Base-by-base conservation (phyloP, 2,113 vertebrate species). In the Raja brachyura region DNA sequence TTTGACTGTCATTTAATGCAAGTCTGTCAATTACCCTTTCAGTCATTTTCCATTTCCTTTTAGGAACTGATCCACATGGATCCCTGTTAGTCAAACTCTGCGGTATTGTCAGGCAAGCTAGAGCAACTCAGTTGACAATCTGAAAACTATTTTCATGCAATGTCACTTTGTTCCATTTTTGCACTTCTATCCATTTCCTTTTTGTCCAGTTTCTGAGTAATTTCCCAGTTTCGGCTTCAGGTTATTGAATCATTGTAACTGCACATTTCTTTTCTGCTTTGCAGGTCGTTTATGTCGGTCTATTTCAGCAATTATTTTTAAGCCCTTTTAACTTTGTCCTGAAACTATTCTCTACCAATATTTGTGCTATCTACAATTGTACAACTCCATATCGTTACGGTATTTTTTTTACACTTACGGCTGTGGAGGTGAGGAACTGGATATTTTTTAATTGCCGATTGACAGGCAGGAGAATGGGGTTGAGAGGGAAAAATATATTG, bases 1-100 rank as follows among this genome's bases (percentile, higher is more conserved):
- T 92, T 92, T 92, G 20, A 73, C 68, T 92, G 90, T 70, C 66
- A 90, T 56, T 68, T 90, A 90, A 90, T 90, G 86, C 31, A 90
- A 90, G 66, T 73, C n/a, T 90, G 88, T 92, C 88, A 92, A 73
- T 73, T 92, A 92, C 39, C 20, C 4, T 70, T 90, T 48, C 20
- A 73, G 39, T 92, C 66, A 39, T 68, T 73, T 92, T 73, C 33
- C 33, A 92, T 48, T 92, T 92, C 22, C 18, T 73, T 74, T 28
- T 92, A 14, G 68, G 22, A 68, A 92, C 68, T 31, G n/a, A 33
- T 90, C 63, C 63, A 33, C 31, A 31, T 39, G 61, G 28, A 92
- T 28, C 59, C 28, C 6, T 66, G 59, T 63, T 66, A 88, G 28
- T 86, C 56, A 61, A 61, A 31, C 59, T 31, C n/a, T 86, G 56